A percentile compares a stretch with the other conserved stretches of the same genome.
phyloP scores from a whole-genome alignment of 2,113 vertebrate species.

The Phocoena sinus region DNA sequence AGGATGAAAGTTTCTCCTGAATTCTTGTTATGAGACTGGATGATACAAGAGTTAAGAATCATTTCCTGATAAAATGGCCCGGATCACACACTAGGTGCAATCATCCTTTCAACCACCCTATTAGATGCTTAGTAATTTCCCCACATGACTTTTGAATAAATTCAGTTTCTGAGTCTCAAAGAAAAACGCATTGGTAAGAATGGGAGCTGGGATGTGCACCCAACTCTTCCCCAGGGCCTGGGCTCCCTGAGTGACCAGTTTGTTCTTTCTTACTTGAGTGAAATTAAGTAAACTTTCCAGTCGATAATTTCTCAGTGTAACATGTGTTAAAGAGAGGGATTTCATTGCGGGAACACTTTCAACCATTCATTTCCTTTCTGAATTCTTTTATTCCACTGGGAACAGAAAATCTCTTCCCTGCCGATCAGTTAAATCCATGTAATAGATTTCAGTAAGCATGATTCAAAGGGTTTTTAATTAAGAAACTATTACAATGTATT shows the following conservation, averaged over 20 bases:
- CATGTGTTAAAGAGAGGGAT: background rate
- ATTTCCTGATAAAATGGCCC: background rate
- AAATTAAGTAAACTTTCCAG: background rate
- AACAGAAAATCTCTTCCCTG: slow-evolving; percentile 9
- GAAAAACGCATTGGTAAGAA: background rate
- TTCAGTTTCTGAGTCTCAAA: background rate
- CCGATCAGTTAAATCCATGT: background rate
- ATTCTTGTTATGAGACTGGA: background rate
- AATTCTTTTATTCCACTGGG: background rate
- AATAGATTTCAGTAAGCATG: background rate
- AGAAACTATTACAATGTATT: background rate
- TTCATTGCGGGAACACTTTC: background rate
- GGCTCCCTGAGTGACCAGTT: background rate
- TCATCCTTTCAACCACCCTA: background rate
- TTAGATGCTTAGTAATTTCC: background rate
- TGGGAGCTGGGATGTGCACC: background rate
- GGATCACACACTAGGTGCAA: too few relatives aligned
- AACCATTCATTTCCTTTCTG: slow-evolving; percentile 36
- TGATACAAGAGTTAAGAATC: background rate
- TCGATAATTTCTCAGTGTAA: background rate
- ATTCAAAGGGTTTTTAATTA: slow-evolving; percentile 22
- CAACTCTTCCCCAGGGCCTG: background rate
- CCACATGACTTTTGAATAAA: background rate
- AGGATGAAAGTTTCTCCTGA: background rate
- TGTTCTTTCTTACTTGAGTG: background rate